Percentiles rank a stretch among this genome's conserved stretches.
phyloP scores from a whole-genome alignment of 2,797 vertebrate species.

The Tenualosa thibaudeaui region DNA sequence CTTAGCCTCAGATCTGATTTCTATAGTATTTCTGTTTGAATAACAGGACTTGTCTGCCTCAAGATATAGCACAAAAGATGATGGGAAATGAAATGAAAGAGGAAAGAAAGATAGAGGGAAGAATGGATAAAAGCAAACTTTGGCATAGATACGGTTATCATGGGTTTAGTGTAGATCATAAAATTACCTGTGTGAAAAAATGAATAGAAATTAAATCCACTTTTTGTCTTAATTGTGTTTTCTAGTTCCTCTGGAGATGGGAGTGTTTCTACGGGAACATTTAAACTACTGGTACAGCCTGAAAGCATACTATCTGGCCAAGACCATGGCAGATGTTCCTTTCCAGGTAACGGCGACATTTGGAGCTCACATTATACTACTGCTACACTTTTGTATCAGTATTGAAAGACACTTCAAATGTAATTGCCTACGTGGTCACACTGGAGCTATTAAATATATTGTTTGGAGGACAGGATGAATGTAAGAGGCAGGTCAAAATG shows the following conservation, averaged over 20 bases:
- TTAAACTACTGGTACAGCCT: constrained; percentile 98
- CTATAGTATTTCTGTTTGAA: no score
- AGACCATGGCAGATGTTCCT: constrained; percentile 94
- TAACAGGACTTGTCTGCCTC: no score
- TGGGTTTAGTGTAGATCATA: no score
- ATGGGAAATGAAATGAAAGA: no score
- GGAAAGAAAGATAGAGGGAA: no score
- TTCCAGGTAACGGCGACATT: constrained; percentile 77
- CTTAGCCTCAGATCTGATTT: not conserved
- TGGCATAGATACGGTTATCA: no score
- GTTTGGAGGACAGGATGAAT: constrained; percentile 33
- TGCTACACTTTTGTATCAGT: no score
- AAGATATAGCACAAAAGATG: no score
- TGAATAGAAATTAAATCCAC: no score
- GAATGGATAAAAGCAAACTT: no score
- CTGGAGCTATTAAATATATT: constrained; percentile 18
- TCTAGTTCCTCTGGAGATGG: constrained; percentile 86
- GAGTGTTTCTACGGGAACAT: constrained; percentile 80
- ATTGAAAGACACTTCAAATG: not conserved
- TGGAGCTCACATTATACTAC: not conserved
- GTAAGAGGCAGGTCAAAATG: constrained; percentile 32
- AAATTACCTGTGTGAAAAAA: no score
- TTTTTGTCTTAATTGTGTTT: not conserved
- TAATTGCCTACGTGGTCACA: not conserved
- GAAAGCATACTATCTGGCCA: constrained; percentile 94